phyloP scores from a whole-genome alignment of 1,140 invertebrate species.

The Tetramorium parvispinum region DNA sequence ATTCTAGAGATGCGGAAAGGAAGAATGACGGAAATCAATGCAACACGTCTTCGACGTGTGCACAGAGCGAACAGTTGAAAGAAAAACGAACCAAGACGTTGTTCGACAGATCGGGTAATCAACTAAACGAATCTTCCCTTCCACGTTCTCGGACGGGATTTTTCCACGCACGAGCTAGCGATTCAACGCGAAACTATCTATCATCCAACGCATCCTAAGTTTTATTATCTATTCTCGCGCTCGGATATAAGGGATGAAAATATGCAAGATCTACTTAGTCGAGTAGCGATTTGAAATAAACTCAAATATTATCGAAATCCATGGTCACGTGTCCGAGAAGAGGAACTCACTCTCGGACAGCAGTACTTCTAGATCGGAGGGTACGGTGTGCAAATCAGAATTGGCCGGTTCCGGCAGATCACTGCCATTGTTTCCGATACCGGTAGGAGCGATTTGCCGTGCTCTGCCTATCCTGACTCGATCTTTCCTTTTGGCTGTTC shows the following conservation, averaged over 20 bases:
- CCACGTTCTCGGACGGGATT: constrained; percentile 63
- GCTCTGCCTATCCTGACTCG: constrained; percentile 76
- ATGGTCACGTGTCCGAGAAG: constrained; percentile 86
- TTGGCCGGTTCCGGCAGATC: constrained; percentile 81
- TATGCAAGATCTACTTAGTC: constrained; percentile 21
- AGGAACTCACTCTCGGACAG: constrained; percentile 88
- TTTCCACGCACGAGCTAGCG: background rate
- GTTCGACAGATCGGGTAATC: background rate
- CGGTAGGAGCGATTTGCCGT: constrained; percentile 74
- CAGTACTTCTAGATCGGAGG: constrained; percentile 88
- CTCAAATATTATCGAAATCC: constrained; percentile 15
- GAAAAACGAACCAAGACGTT: background rate
- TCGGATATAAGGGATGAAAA: constrained; percentile 7
- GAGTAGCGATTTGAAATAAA: constrained; percentile 24
- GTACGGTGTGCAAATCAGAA: constrained; percentile 88
- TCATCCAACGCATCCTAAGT: constrained; percentile 16
- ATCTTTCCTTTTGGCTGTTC: constrained; percentile 82
- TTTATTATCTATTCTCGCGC: background rate
- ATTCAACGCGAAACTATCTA: constrained; percentile 36
- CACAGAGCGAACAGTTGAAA: background rate
- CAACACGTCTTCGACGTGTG: background rate
- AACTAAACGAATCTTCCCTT: constrained; percentile 42
- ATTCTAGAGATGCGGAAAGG: constrained; percentile 25
- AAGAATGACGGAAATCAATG: constrained; percentile 39
- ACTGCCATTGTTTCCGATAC: constrained; percentile 68